Base-by-base conservation (phyloP, 2,888 invertebrate species). In the Meiosimyza platycephala region DNA sequence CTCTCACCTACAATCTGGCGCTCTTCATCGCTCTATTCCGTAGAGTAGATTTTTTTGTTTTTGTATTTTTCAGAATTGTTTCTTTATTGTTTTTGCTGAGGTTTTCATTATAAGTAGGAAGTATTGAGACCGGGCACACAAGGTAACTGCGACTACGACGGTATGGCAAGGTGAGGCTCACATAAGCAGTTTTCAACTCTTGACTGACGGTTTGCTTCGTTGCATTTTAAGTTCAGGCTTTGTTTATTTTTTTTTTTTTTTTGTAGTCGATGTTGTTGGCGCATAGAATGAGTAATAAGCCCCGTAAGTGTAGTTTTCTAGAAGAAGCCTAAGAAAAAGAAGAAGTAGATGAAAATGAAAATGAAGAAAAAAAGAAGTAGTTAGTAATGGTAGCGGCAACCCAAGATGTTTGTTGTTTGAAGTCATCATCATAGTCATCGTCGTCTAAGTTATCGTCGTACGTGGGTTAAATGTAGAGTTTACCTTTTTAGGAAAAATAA, bases 151-250 rank as follows among this genome's bases (percentile, higher is more conserved):
- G n/a, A 22, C 59, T 22, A 16, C 18, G 57, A 40, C 60, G n/a
- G 11, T 28, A 60, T 28, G 33, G 60, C 33, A 15, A 57, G 60
- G 15, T 60, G 28, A 12, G 60, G 60, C 60, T 33, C 40, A 11
- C 60, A 33, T 54, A 28, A 57, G 60, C 60, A 33, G 22, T 12
- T 60, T 33, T 33, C 60, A 57, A 57, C 57, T 52, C 52, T 70
- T 63, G 40, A 40, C 65, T 71, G 72, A 66, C 77, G 78, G 81
- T 78, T 82, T 82, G 82, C 82, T 81, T 80, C 79, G 81, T 77
- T 82, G 81, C 81, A 83, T 83, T 82, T 83, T 83, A 83, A 82
- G 83, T 83, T 83, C 82, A 83, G 75, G 74, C 76, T 74, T 77
- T 72, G n/a, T 51, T 65, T 12, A 12, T 71, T 11, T 60, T 72